Base-by-base conservation (phyloP, 2,113 vertebrate species). In the Chamaetylas fuelleborni region DNA sequence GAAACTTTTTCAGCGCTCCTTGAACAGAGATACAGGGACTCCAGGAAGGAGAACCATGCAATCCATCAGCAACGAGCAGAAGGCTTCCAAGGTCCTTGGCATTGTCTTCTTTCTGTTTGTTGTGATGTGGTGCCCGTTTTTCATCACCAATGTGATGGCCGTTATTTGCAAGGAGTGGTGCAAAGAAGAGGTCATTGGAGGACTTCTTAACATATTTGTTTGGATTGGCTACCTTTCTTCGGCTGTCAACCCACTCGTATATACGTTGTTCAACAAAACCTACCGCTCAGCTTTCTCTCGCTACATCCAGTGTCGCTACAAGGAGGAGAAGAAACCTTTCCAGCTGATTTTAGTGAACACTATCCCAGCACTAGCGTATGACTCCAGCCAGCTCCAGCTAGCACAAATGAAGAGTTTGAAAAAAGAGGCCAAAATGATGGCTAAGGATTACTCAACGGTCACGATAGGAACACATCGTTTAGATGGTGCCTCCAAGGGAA, bases 101-200 rank as follows among this genome's bases (percentile, higher is more conserved):
- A 98, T 99, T 54, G 99, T 99, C 67, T 99, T 99, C 95, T 99
- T 99, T 48, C 98, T 99, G 69, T 99, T 99, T 29, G 99, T 99
- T 81, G 98, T 99, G 86, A 99, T 99, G 99, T 99, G 99, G 99
- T 99, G 99, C 93, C 99, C 99, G 0, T 99, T 99, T 86, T 99
- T 99, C 97, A 98, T 99, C 97, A 99, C 99, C 43, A 99, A 99
- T 66, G 99, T 99, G 74, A 98, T 99, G 98, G 98, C 98, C 0
- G 99, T 99, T 84, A 98, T 98, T 66, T 99, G 99, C 69, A 98
- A 98, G 5, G 92, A 98, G 3, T 97, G 97, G 2, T 99, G 99
- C 42, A 98, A 98, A 5, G 93, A 98, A 14, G 81, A 92, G 3
- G 92, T 99, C 77, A 97, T 99, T 58, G 98, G 93, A 28, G 98